Evolutionary conservation across 2,113 vertebrate genomes (phyloP), one percentile per base, ranked within the genome.

Genomic region (Ceratotherium simum): DNA sequence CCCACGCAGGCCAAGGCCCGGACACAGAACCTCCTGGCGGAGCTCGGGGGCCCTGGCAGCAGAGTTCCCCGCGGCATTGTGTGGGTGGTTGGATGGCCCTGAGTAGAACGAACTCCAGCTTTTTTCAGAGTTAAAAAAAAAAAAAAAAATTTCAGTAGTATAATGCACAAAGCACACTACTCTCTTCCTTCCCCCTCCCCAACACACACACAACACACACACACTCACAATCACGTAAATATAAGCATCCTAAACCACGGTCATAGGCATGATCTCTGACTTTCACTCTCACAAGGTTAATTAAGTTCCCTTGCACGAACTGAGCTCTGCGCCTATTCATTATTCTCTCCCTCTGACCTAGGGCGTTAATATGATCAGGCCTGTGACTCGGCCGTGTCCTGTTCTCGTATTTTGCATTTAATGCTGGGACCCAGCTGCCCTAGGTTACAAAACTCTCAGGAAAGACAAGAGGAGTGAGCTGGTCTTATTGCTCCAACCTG

Each of bases 311-410:
- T 92, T 96, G 81, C 75, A 96, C 51, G 85, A 96, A 93, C 92
- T 92, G 83, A 96, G 90, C 85, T 96, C 91, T 3, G 60, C 6
- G 82, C 75, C 97, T 97, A 96, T 97, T 98, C 98, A 97, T 97
- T 98, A 97, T 97, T 95, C 97, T 92, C 96, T 96, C 54, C 51
- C 72, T 96, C 88, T 97, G 97, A 97, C 98, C 96, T 92, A 81
- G 89, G 97, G 97, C 96, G 8, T 95, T 97, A 97, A 97, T 97
- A 97, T 95, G 96, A 97, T 95, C 96, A 91, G 93, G 97, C 82
- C 97, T 96, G 60, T 94, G 95, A 96, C 97, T 97, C 33, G 72
- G 96, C 86, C 39, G 8, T 31, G 93, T 96, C 95, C 73, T 91
- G 89, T 95, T 94, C 96, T 95, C 84, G 76, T 94, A 90, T 81